Base-by-base conservation (phyloP, 2,888 invertebrate genomes). In the Thysanoteuthis rhombus region DNA sequence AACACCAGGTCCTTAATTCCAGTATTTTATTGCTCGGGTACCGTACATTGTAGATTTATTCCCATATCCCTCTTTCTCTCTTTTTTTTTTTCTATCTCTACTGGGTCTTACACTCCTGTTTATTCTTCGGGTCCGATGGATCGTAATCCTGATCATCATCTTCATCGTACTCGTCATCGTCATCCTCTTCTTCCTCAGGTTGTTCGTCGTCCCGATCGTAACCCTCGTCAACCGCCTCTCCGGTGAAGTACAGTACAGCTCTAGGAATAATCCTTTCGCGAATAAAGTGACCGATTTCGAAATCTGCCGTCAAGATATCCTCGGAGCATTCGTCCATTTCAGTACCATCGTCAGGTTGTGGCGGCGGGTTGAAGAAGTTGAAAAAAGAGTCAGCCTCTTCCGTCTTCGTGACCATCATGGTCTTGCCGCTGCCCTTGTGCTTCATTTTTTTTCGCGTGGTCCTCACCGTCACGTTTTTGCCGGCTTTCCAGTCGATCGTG, bases 231-330 rank as follows among this genome's bases (percentile, higher is more conserved):
- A 36, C n/a, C 75, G 75, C 75, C 75, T 75, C 75, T 16, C 75
- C 75, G 75, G 75, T 75, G n/a, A 75, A 75, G n/a, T 75, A 75
- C 75, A 75, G 75, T 75, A 75, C 75, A 75, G 75, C 75, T n/a
- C 75, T n/a, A 19, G 75, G 75, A 75, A 75, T 75, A 75, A 75
- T 75, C 75, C 75, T 75, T 75, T 75, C 75, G 75, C 75, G 75
- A 75, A 75, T 75, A 75, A 75, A 75, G 36, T 75, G 75, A 75
- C 75, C 75, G 75, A 75, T 75, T n/a, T 75, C 75, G 36, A 75
- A 75, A 75, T 75, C 75, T 2, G 75, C 75, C 4, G 75, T 75
- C 75, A 75, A 75, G 19, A 75, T 75, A 75, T 75, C 75, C 75
- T 75, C 75, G 75, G 75, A 75, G 75, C 75, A 75, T 75, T 75